These are phyloP conservation scores for Heptranchias perlo DNA, from an alignment of 2,113 vertebrate genomes.

Conservation along the genomic window DNA sequence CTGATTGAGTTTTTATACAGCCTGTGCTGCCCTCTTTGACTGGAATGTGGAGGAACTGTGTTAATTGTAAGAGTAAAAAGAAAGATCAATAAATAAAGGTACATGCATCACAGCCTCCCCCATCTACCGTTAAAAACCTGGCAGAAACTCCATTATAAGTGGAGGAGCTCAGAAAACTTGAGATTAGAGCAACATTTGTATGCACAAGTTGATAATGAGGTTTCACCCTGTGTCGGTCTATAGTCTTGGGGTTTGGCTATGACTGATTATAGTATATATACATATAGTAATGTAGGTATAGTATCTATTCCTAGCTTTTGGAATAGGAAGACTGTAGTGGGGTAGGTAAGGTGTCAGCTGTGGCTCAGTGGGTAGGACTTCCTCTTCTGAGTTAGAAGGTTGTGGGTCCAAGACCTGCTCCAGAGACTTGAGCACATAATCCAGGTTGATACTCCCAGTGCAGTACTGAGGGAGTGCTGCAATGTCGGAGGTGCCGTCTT, in stretches of 20 bases:
- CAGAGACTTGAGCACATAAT: not conserved
- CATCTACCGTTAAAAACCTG: not conserved
- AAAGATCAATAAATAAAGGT: not conserved
- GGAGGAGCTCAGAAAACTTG: not conserved
- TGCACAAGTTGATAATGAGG: not conserved
- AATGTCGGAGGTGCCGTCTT: not conserved
- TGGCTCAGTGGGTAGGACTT: not conserved
- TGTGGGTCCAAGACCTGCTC: not conserved
- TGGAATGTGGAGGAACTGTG: not conserved
- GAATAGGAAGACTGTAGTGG: not conserved
- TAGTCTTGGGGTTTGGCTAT: not conserved
- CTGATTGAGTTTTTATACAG: not conserved
- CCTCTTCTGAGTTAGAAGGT: not conserved
- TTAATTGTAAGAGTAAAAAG: not conserved
- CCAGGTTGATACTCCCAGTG: not conserved
- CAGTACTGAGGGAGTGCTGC: not conserved
- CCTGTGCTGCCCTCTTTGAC: not conserved
- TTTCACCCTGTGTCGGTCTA: not conserved
- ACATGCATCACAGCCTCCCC: not conserved
- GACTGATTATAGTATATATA: not conserved
- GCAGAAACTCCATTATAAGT: not conserved
- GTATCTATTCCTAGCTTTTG: not conserved
- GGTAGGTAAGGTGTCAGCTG: not conserved
- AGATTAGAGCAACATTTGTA: not conserved
- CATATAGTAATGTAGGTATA: no score